Base-by-base conservation (phyloP, 1,140 invertebrate species). In the Procambarus virginalis region DNA sequence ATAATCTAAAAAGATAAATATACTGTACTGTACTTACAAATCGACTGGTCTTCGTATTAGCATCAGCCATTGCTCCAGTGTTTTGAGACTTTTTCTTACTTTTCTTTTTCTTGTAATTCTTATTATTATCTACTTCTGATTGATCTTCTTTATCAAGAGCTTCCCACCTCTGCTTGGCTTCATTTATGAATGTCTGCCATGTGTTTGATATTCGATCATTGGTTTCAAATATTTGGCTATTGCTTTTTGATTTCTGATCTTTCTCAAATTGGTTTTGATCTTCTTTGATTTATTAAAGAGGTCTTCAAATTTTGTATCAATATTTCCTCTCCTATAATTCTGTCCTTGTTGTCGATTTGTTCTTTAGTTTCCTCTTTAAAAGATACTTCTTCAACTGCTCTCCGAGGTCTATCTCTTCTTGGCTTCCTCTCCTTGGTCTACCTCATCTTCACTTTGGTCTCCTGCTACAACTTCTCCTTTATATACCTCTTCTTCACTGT, bases 41-140 rank as follows among this genome's bases (percentile, higher is more conserved):
- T 55, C 84, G 51, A 51, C 84, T 86, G 45, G 83, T 84, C 75
- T 86, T 86, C 5, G 83, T 75, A 12, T 55, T 12, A 45, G 84
- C 75, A 22, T 86, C 84, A 58, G 84, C 84, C 84, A 86, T 86
- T 73, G 12, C 20, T 82, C 58, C 55, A 22, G 46, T 78, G 34
- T 34, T 4, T 20, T 22, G 14, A 20, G 22, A 9, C 5, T 73
- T 73, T 34, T 34, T 68, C 64, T 34, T 9, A 4, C 22, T 20
- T 22, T 4, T 34, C 68, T 73, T 8, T 64, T 20, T 58, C 70
- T 77, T 55, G 76, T 78, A 20, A 20, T 55, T 64, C 17, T 68
- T 60, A 20, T 48, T 68, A n/a, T 82, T 45, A 9, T 82, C 80
- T 22, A 68, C 46, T 68, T 60, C 14, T 9, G 80, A 34, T 34